Evolutionary conservation across 2,113 vertebrate genomes (phyloP), one percentile per base, ranked within the genome.

Genomic region (Cichladusa arquata): DNA sequence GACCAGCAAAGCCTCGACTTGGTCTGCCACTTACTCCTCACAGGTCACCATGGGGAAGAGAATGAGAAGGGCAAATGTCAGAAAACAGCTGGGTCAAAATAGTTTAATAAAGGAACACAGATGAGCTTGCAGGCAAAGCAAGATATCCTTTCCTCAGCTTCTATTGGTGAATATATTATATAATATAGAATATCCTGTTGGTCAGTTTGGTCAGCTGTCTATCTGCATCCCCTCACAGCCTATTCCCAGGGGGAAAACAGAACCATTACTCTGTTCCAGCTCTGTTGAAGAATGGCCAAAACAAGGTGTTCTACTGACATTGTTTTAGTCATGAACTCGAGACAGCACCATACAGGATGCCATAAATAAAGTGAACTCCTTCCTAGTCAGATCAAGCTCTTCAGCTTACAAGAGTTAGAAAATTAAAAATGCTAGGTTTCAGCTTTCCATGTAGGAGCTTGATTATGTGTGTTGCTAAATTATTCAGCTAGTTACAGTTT

Each of bases 211-310:
- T 73, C 67, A 86, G 40, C 14, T 77, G 31, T 65, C 14, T 6
- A 2, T 44, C 57, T 83, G 14, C 64, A 16, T 48, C 33, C 18
- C 20, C 31, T 81, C 38, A 24, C 24, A 92, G 4, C 2, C 33
- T 29, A 11, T 14, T 72, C 0, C 0, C 6, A 14, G 24, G 2
- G 6, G 5, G 1, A 4, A 48, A 29, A 60, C 24, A 56, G 57
- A 58, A 31, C 3, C 16, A 54, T 4, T 2, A 14, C 9, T 25
- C 16, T 18, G 5, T 29, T 14, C 9, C 56, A 89, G 15, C 11
- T 36, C 22, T 73, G 18, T 3, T 87, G 9, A 26, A n/a, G 20
- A 71, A 47, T 8, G 56, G 22, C 26, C 38, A 34, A 62, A 72
- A 51, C 6, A 33, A 19, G 5, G 2, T 72, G 26, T 60, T 14